These are phyloP conservation scores for Byasa hedistus DNA, from an alignment of 2,888 invertebrate species.

Conservation along the genomic window DNA sequence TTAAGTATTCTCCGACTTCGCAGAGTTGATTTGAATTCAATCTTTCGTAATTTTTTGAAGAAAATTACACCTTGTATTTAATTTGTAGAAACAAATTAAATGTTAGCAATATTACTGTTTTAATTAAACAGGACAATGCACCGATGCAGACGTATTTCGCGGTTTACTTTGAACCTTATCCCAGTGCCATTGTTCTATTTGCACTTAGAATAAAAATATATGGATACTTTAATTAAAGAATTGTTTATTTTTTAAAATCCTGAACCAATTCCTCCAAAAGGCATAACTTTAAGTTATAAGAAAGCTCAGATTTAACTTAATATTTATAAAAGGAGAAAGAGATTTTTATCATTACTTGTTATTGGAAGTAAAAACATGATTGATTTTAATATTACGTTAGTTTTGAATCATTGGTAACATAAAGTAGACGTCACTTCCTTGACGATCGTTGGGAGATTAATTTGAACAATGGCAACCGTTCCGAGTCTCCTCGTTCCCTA, in stretches of 20 bases:
- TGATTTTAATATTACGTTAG: too few species aligned
- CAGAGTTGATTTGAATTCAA: not conserved
- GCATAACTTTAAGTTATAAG: too few species aligned
- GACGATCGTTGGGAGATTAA: conserved; percentile 19
- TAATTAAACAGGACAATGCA: conserved; percentile 19
- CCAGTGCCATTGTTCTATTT: not conserved
- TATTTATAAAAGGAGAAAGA: too few species aligned
- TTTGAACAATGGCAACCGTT: conserved; percentile 24
- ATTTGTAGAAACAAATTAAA: conserved; percentile 10
- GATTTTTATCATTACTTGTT: not conserved
- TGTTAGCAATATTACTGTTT: conserved; percentile 10
- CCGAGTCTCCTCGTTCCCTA: conserved; percentile 16
- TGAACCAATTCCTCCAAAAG: not conserved
- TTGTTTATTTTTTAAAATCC: too few species aligned
- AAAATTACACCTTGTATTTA: not conserved
- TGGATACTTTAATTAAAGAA: not conserved
- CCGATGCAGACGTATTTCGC: conserved; percentile 4
- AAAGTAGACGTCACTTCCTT: conserved; percentile 1
- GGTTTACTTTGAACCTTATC: not conserved
- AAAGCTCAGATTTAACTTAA: too few species aligned
- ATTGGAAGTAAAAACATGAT: not conserved
- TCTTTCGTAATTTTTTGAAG: not conserved
- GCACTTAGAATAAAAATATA: not conserved
- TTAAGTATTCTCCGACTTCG: not conserved
- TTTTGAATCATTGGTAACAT: not conserved